Conservation (phyloP, 2,113 vertebrate genomes). For the Pangasianodon hypophthalmus region DNA sequence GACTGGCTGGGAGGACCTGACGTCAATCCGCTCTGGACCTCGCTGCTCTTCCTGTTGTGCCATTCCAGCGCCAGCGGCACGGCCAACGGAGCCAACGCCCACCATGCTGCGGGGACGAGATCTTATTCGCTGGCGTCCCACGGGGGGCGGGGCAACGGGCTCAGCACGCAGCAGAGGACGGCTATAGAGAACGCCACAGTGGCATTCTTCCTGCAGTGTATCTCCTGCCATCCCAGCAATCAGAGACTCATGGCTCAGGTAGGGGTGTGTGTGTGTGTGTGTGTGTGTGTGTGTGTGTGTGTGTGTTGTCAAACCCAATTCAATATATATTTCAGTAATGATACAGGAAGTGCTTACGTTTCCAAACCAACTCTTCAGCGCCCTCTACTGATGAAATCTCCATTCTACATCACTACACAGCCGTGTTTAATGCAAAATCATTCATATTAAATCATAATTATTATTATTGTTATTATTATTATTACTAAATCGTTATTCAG, state of each 20-base stretch:
- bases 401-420: background rate
- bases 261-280: background rate
- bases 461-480: no score
- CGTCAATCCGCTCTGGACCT: conserved; percentile 95
- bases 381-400: background rate
- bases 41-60: conserved; percentile 93
- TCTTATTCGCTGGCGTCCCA: conserved; percentile 75
- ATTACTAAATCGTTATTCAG: background rate
- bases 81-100: conserved; percentile 72
- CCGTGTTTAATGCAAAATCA: background rate
- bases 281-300: background rate
- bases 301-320: background rate
- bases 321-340: no score
- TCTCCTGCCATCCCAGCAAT: conserved; percentile 97
- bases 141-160: conserved; percentile 74
- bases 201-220: conserved; percentile 97
- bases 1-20: conserved; percentile 97
- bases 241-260: conserved; percentile 98
- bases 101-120: conserved; percentile 68
- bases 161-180: conserved; percentile 95
- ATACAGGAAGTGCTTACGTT: background rate
- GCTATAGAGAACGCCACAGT: conserved; percentile 96
- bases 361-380: background rate
- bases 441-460: background rate
- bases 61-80: conserved; percentile 88